Conservation (phyloP, 2,888 invertebrate species). For the Gastrophysa polygoni region DNA sequence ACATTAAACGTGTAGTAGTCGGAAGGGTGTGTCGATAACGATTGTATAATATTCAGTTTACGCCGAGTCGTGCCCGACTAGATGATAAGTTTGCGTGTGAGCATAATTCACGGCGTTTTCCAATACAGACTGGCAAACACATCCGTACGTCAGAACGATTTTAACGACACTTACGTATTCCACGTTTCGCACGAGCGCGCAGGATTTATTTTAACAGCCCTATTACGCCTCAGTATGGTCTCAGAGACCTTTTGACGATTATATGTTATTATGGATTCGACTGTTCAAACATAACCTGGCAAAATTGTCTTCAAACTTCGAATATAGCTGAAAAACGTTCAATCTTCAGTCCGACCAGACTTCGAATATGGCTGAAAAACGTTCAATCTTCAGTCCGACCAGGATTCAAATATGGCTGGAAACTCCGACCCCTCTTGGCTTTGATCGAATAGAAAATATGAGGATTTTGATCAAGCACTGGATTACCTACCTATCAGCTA, state of each 20-base stretch:
- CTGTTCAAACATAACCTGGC: too few relatives aligned
- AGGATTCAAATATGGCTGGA: background rate
- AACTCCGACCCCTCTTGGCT: too few relatives aligned
- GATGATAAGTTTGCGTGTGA: constrained; percentile 31
- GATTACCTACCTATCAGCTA: too few relatives aligned
- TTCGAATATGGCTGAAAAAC: background rate
- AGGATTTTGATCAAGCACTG: too few relatives aligned
- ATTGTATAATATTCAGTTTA: constrained; percentile 29
- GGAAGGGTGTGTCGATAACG: constrained; percentile 31
- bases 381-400: background rate
- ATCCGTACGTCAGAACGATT: constrained; percentile 21
- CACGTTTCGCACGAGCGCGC: constrained; percentile 47
- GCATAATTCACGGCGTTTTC: constrained; percentile 25
- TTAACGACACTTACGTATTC: constrained; percentile 55
- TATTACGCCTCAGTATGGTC: background rate
- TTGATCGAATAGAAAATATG: too few relatives aligned
- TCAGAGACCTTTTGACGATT: background rate
- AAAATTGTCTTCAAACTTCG: too few relatives aligned
- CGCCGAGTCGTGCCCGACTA: constrained; percentile 23
- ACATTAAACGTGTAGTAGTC: constrained; percentile 26
- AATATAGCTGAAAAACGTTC: background rate
- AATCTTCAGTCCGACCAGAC: background rate
- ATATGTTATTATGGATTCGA: too few relatives aligned
- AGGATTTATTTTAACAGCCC: background rate
- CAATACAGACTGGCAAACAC: background rate